phyloP scores from a whole-genome alignment of 2,797 vertebrate species.

The Lacerta bilineata region DNA sequence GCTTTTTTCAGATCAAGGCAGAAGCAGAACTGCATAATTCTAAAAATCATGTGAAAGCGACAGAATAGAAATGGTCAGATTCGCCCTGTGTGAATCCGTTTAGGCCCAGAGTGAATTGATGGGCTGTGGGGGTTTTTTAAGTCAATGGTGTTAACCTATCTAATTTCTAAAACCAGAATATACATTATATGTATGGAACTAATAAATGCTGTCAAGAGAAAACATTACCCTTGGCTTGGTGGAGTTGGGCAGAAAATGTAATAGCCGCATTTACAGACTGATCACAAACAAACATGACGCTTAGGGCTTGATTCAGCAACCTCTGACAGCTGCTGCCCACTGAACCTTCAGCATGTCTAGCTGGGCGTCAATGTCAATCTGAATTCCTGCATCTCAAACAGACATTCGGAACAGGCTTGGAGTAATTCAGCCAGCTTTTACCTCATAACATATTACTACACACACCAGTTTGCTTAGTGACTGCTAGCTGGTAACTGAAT shows the following conservation, averaged over 20 bases:
- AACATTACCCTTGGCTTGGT: slow-evolving; percentile 3
- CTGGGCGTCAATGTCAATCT: slow-evolving; percentile 64
- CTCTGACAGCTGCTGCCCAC: slow-evolving; percentile 53
- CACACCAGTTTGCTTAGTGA: slow-evolving; percentile 1
- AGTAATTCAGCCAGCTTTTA: slow-evolving; percentile 36
- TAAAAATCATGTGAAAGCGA: not conserved
- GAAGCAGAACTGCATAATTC: not conserved
- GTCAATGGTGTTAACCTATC: not conserved
- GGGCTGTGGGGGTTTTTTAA: not conserved
- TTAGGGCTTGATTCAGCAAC: slow-evolving; percentile 47
- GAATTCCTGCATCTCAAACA: slow-evolving; percentile 49
- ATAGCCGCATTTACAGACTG: slow-evolving; percentile 23
- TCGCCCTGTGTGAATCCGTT: not conserved
- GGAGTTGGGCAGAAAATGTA: slow-evolving; percentile 30
- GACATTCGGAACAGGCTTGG: slow-evolving; percentile 32
- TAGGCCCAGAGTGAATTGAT: not conserved
- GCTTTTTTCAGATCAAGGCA: too few relatives aligned
- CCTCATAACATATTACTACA: not conserved
- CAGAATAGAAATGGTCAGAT: too few relatives aligned
- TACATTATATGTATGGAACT: not conserved
- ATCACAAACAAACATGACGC: slow-evolving; percentile 41
- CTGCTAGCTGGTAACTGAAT: slow-evolving; percentile 21
- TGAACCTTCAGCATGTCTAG: slow-evolving; percentile 60
- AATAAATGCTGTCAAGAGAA: slow-evolving; percentile 28
- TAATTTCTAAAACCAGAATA: not conserved